Evolutionary conservation across 2,888 invertebrate species (phyloP), one percentile per base, ranked within the genome.

Genomic region (Drosophila kanekoi): DNA sequence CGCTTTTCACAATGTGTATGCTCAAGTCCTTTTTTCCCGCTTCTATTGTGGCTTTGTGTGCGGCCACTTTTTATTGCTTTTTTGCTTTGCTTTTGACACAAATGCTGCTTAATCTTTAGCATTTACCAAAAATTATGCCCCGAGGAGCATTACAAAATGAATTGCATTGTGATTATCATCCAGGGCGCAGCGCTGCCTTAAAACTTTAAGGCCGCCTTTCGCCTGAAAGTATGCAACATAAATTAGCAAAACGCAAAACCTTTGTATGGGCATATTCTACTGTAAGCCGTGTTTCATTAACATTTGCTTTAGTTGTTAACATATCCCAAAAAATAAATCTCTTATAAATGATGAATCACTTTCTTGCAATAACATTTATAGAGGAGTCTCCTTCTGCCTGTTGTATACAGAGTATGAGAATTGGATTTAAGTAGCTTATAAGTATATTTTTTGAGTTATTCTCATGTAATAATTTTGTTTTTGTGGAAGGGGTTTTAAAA

Each of bases 91-190:
- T 70, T 76, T 73, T 73, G 79, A 76, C 73, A 81, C 74, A 71
- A 87, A 81, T 79, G 82, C 82, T 67, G 82, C 72, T 82, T 83
- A 83, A 83, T 83, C 83, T 83, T 77, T 77, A 79, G 69, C 85
- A 76, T 85, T 87, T 84, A 85, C 79, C 87, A 76, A 87, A 84
- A 85, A 83, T 81, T 81, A 72, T 71, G 85, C 87, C 87, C 83
- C 73, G 65, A 79, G 83, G 85, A 81, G 59, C 70, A 76, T 67
- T 73, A 60, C 66, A 72, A 61, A 81, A 76, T 87, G 87, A 83
- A 83, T 83, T 87, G 87, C 82, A 83, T 81, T 87, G 87, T 81
- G 80, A 83, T 79, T 81, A 68, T 69, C 73, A 59, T 53, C 56
- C 71, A 8, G 20, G 41, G 16, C 4, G 35, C 23, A 18, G 23